Evolutionary conservation across 1,140 invertebrate species (phyloP).

Genomic region (Hyphantria cunea): DNA sequence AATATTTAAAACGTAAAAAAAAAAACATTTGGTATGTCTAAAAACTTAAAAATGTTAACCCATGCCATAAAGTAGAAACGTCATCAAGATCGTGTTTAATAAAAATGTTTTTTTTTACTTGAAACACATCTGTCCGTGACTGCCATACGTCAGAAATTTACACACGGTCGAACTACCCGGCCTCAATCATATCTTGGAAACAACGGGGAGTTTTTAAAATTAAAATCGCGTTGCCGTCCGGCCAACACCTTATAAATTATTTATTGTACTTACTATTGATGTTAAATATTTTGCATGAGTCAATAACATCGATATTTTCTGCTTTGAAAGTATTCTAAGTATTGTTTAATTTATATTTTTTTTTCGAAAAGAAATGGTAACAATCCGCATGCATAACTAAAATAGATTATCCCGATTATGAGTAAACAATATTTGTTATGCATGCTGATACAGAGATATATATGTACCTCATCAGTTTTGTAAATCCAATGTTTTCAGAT

Average conservation of each 20-base stretch:
- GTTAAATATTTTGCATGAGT: slow-evolving; percentile 33
- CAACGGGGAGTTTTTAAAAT: slow-evolving; percentile 49
- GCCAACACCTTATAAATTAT: slow-evolving; percentile 30
- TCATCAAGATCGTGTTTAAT: too few species aligned
- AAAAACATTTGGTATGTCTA: too few species aligned
- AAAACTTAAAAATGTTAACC: not conserved
- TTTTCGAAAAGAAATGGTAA: not conserved
- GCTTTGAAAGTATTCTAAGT: slow-evolving; percentile 4
- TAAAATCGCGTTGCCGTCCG: slow-evolving; percentile 34
- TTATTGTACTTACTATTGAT: slow-evolving; percentile 27
- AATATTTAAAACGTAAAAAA: not conserved
- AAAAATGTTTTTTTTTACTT: not conserved
- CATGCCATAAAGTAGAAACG: not conserved
- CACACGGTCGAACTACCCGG: slow-evolving; percentile 8
- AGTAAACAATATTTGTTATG: too few species aligned
- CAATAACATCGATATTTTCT: slow-evolving; percentile 26
- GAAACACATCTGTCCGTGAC: not conserved
- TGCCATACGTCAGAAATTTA: slow-evolving; percentile 26
- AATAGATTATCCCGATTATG: too few species aligned
- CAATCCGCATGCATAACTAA: too few species aligned
- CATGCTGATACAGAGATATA: too few species aligned
- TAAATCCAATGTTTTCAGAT: too few species aligned
- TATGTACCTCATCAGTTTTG: too few species aligned
- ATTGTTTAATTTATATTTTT: not conserved
- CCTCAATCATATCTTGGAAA: slow-evolving; percentile 34